Conservation (phyloP, 2,113 vertebrate species). For the Ictalurus punctatus region DNA sequence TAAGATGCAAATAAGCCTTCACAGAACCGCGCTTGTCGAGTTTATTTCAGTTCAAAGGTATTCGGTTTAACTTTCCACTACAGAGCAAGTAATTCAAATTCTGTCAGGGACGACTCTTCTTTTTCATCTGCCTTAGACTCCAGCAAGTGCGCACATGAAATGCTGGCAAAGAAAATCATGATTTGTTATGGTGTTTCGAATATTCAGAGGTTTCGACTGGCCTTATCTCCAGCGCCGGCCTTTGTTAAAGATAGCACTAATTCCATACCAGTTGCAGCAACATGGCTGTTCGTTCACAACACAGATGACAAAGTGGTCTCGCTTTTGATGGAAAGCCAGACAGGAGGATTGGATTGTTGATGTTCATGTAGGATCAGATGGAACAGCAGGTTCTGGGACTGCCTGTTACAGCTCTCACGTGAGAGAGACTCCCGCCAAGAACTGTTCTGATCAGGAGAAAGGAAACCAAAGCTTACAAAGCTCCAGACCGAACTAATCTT, state of each 20-base stretch:
- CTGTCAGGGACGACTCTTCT: not conserved
- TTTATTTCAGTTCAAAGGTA: not conserved
- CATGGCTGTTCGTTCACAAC: constrained; percentile 1
- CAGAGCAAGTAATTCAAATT: not conserved
- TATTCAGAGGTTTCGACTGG: not conserved
- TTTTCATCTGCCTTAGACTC: constrained; percentile 4
- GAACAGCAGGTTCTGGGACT: not conserved
- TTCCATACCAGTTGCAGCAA: constrained; percentile 22
- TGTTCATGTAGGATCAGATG: constrained; percentile 3
- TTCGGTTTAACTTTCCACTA: not conserved
- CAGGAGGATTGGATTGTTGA: not conserved
- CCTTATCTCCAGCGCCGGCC: not conserved
- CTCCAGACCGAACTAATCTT: constrained; percentile 9
- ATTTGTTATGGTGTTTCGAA: constrained; percentile 10
- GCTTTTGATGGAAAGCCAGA: constrained; percentile 28
- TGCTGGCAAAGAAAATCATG: constrained; percentile 14
- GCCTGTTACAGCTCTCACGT: constrained; percentile 5
- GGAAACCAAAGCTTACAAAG: constrained; percentile 30
- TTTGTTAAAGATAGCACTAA: constrained; percentile 29
- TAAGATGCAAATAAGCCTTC: not conserved
- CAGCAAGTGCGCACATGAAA: constrained; percentile 27
- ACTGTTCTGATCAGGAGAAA: constrained; percentile 21
- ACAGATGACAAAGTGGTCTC: constrained; percentile 15
- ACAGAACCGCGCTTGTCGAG: not conserved
- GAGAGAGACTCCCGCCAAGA: not conserved